Percentiles rank a stretch among this genome's conserved stretches.
phyloP scores from a whole-genome alignment of 1,140 invertebrate genomes.

The Bombus soroeensis region DNA sequence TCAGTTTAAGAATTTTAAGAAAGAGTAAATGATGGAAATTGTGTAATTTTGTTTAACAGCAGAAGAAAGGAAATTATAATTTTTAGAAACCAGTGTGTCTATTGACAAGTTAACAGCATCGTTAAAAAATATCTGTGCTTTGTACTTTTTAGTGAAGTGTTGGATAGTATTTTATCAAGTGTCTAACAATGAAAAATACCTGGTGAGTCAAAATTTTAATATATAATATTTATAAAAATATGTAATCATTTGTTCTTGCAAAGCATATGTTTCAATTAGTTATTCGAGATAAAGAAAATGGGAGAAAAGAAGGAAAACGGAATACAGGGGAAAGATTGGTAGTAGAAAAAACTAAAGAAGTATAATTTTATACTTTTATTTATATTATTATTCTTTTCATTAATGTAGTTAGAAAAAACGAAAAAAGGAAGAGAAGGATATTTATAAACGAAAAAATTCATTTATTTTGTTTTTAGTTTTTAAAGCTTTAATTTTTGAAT shows the following conservation, averaged over 20 bases:
- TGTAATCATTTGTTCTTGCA: constrained; percentile 31
- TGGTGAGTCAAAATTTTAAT: constrained; percentile 44
- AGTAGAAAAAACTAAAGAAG: constrained; percentile 9
- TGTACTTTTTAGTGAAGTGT: constrained; percentile 33
- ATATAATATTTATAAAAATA: background rate
- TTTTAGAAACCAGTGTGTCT: constrained; percentile 34
- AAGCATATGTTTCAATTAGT: constrained; percentile 15
- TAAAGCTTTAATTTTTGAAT: constrained; percentile 25
- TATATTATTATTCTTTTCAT: background rate
- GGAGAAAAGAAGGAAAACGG: constrained; percentile 28
- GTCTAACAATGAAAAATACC: constrained; percentile 40
- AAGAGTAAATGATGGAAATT: background rate
- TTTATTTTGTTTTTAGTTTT: background rate
- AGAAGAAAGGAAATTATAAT: constrained; percentile 20
- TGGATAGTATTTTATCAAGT: background rate
- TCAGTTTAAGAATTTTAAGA: constrained; percentile 8
- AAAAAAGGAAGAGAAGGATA: too few species aligned
- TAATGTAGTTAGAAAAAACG: background rate
- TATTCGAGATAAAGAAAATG: constrained; percentile 27
- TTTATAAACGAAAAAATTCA: background rate
- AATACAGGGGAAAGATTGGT: background rate
- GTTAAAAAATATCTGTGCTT: background rate
- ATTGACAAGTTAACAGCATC: constrained; percentile 23
- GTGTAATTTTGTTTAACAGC: background rate
- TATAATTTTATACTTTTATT: constrained; percentile 11